Base-by-base conservation (phyloP, 2,797 vertebrate genomes). In the Sebastes iracundus region DNA sequence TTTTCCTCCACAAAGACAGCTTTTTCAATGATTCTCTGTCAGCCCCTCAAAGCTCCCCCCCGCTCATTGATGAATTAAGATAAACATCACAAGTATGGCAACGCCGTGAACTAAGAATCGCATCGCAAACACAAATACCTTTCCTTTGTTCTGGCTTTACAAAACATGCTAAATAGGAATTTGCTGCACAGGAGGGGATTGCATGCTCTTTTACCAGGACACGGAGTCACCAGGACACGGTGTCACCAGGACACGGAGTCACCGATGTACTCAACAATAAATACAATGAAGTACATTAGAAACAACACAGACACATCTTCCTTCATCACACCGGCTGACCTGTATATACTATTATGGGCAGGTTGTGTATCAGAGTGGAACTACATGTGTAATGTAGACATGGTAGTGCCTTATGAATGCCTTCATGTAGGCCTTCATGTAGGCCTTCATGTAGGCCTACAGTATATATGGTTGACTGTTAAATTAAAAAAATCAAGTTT, bases 21-120 rank as follows among this genome's bases (percentile, higher is more conserved):
- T 91, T 85, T 59, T 77, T 82, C 79, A 87, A 77, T 87, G 88
- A 86, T 82, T 86, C 81, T 76, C 82, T 91, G 86, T 85, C 86
- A 88, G 81, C 83, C 77, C 84, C 84, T 79, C 71, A 70, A 84
- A 77, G 65, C 81, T 30, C 35, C 20, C 32, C 23, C 60, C 66
- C 85, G 72, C 76, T 82, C 87, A 84, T 85, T 90, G 88, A 93
- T 89, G 79, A 90, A 79, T 88, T 93, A 86, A 75, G 82, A 85
- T 88, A 86, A 90, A 92, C 87, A 88, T 83, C 68, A 86, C 72
- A 92, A 90, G 80, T 59, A 27, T 55, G 16, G 77, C 59, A 82
- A 77, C 74, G 70, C 42, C 53, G 72, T 35, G 72, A n/a, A 14
- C 55, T 28, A 58, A 59, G 80, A 85, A 80, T 85, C 73, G 66